Evolutionary conservation across 2,888 invertebrate species (phyloP).

Genomic region (Agonopterix arenella): DNA sequence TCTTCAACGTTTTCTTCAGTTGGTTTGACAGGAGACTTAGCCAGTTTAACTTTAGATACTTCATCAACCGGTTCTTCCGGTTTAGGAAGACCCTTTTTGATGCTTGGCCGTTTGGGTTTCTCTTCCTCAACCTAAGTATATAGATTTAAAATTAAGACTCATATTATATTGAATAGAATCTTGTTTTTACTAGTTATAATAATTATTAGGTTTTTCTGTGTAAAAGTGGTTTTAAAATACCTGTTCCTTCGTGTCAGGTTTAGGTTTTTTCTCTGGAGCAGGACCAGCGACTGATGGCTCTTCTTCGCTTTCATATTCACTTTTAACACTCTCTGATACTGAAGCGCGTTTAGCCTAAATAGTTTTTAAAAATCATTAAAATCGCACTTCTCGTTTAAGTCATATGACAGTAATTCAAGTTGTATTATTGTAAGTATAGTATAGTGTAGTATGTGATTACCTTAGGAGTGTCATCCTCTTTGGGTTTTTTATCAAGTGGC

Average conservation of each 20-base stretch:
- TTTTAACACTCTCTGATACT: constrained; percentile 59
- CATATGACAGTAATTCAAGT: neutral
- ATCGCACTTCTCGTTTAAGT: neutral
- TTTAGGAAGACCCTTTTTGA: constrained; percentile 61
- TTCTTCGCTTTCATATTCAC: constrained; percentile 55
- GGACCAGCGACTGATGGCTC: constrained; percentile 53
- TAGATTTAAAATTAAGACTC: neutral
- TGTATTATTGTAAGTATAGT: constrained; percentile 11
- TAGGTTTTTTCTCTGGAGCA: constrained; percentile 53
- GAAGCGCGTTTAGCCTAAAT: constrained; percentile 63
- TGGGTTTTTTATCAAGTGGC: constrained; percentile 69
- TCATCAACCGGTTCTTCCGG: constrained; percentile 65
- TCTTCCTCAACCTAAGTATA: constrained; percentile 50
- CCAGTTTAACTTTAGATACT: constrained; percentile 56
- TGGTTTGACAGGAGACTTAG: constrained; percentile 52
- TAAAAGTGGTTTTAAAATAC: constrained; percentile 7
- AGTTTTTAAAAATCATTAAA: constrained; percentile 12
- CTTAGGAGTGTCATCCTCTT: constrained; percentile 65
- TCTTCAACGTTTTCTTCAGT: constrained; percentile 52
- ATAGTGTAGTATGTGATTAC: constrained; percentile 47
- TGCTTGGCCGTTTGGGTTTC: constrained; percentile 46
- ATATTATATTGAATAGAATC: constrained; percentile 1
- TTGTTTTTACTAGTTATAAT: neutral
- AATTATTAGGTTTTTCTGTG: constrained; percentile 1
- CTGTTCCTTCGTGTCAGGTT: constrained; percentile 48